These are phyloP conservation scores for Nothura maculosa DNA, from an alignment of 2,797 vertebrate species.

Conservation along the genomic window DNA sequence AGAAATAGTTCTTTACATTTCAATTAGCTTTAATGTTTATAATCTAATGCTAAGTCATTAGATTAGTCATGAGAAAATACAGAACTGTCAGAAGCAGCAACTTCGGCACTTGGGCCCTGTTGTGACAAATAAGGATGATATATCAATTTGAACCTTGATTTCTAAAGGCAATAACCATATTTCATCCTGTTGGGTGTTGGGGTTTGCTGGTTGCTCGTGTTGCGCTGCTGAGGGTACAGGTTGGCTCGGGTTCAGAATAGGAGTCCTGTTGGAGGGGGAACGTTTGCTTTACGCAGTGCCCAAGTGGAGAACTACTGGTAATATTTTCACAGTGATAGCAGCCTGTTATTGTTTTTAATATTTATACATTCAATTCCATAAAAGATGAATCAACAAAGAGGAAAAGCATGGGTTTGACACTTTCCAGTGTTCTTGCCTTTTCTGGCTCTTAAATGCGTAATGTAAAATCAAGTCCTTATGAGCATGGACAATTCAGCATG, in stretches of 20 bases:
- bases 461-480: constrained; percentile 28
- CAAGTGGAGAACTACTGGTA: neutral
- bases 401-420: neutral
- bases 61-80: neutral
- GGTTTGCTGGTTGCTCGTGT: neutral
- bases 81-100: neutral
- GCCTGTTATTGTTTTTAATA: constrained; percentile 18
- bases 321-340: neutral
- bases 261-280: neutral
- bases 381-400: neutral
- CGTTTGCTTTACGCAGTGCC: neutral
- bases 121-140: neutral
- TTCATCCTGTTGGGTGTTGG: neutral
- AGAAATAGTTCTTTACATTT: neutral
- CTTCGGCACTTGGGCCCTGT: neutral
- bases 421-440: neutral
- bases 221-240: neutral
- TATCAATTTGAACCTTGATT: neutral
- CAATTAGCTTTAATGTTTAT: neutral
- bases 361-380: neutral
- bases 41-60: neutral
- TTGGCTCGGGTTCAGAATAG: neutral
- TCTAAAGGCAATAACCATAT: neutral
- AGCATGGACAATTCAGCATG: constrained; percentile 42
- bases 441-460: neutral